These are phyloP conservation scores for Idaea dimidiata DNA, from an alignment of 2,888 invertebrate genomes.

Conservation along the genomic window DNA sequence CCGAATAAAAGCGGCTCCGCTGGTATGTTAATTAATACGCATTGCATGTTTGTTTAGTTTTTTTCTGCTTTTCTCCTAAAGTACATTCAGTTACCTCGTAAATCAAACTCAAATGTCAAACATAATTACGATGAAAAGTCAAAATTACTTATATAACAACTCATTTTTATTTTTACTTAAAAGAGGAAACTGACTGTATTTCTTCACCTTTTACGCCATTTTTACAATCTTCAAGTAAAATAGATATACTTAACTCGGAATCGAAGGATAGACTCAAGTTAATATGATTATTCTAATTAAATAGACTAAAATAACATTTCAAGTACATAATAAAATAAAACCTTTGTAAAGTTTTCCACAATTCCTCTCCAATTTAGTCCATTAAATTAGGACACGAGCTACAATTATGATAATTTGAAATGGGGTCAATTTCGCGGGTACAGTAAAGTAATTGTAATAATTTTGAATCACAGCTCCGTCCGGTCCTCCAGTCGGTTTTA, in stretches of 20 bases:
- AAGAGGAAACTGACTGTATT: neutral
- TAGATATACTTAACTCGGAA: neutral
- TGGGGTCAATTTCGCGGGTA: neutral
- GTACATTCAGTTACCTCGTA: neutral
- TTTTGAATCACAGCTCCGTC: conserved; percentile 88
- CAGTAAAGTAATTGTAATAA: neutral
- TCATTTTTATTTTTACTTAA: neutral
- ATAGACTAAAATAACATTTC: too few relatives aligned
- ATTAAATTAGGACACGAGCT: too few relatives aligned
- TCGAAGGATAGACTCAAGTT: too few relatives aligned
- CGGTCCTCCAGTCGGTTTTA: conserved; percentile 96
- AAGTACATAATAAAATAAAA: too few relatives aligned
- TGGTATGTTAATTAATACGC: neutral
- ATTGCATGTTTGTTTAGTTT: conserved; percentile 1
- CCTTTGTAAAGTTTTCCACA: too few relatives aligned
- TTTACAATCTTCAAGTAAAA: neutral
- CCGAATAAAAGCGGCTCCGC: neutral
- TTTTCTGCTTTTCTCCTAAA: neutral
- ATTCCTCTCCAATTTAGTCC: too few relatives aligned
- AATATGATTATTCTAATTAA: too few relatives aligned
- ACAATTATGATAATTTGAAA: too few relatives aligned
- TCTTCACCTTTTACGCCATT: neutral
- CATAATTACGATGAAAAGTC: neutral
- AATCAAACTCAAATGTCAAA: neutral
- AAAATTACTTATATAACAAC: too few relatives aligned